phyloP scores from a whole-genome alignment of 2,113 vertebrate species.

The Odocoileus hemionus region DNA sequence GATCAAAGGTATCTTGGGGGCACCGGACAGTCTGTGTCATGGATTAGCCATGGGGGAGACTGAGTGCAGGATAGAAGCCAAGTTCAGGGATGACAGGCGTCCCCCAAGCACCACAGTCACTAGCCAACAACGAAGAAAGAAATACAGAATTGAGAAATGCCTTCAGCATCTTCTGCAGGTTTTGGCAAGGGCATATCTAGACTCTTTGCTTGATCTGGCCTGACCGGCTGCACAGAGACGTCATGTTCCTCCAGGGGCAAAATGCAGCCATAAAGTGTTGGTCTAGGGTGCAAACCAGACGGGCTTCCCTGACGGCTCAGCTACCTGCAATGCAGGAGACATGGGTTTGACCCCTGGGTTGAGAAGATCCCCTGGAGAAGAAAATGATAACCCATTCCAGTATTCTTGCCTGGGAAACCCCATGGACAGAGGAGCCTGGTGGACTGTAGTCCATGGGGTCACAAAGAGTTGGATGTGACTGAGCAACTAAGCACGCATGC shows the following conservation, averaged over 20 bases:
- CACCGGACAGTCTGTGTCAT: fast-evolving
- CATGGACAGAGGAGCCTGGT: not conserved
- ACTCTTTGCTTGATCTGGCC: not conserved
- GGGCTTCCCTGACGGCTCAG: not conserved
- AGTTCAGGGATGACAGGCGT: not conserved
- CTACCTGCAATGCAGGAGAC: not conserved
- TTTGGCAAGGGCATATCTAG: not conserved
- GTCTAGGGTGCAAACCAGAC: not conserved
- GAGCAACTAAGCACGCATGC: not conserved
- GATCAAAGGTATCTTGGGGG: not conserved
- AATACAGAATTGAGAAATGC: not conserved
- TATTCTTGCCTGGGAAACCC: not conserved
- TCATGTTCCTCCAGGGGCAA: not conserved
- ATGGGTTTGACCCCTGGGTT: not conserved
- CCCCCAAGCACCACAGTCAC: not conserved
- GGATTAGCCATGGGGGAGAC: too few relatives aligned
- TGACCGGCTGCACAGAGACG: not conserved
- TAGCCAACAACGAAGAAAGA: not conserved
- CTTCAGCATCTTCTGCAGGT: not conserved
- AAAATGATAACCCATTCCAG: not conserved
- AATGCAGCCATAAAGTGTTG: not conserved
- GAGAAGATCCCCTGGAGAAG: not conserved
- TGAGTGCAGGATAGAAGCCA: not conserved
- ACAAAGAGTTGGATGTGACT: not conserved
- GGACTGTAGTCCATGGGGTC: not conserved